Base-by-base conservation (phyloP, 1,140 invertebrate genomes). In the Arctopsyche grandis region DNA sequence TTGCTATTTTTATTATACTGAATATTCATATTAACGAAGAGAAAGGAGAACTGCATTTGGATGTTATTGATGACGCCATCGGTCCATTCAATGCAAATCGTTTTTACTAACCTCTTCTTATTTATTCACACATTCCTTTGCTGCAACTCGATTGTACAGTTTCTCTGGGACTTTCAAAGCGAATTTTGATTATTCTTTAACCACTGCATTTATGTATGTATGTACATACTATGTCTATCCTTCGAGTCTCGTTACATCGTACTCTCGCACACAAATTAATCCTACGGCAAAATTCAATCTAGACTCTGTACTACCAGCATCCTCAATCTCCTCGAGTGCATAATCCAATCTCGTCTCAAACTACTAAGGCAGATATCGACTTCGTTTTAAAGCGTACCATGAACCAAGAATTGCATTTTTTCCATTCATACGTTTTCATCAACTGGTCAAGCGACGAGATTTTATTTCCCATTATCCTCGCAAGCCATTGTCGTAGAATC, bases 61-160 rank as follows among this genome's bases (percentile, higher is more conserved):
- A 24, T 14, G 21, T 24, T 12, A 22, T 66, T 14, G 10, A 66
- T 66, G 63, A 66, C 63, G 63, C n/a, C 63, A 66, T 66, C 9
- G 63, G 21, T 38, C 63, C 9, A 66, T 66, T 66, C 63, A 66
- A 66, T 66, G 63, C 63, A 66, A 66, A 66, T 66, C n/a, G 22
- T 22, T 66, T 52, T 52, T n/a, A n/a, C n/a, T n/a, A n/a, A n/a
- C n/a, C n/a, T n/a, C n/a, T n/a, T n/a, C n/a, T n/a, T n/a, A n/a
- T n/a, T 52, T 52, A 52, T 52, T 52, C 48, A 12, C 10, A 52
- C 48, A 52, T 52, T 52, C 48, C 58, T 16, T 60, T 60, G 58
- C 16, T 21, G 58, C 21, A 24, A 19, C 58, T 4, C 21, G 9
- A 4, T 24, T 24, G 58, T 3, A 22, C 0, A 60, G 58, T 22